These are phyloP conservation scores for Agelaius phoeniceus DNA, from an alignment of 2,113 vertebrate genomes.

Conservation along the genomic window DNA sequence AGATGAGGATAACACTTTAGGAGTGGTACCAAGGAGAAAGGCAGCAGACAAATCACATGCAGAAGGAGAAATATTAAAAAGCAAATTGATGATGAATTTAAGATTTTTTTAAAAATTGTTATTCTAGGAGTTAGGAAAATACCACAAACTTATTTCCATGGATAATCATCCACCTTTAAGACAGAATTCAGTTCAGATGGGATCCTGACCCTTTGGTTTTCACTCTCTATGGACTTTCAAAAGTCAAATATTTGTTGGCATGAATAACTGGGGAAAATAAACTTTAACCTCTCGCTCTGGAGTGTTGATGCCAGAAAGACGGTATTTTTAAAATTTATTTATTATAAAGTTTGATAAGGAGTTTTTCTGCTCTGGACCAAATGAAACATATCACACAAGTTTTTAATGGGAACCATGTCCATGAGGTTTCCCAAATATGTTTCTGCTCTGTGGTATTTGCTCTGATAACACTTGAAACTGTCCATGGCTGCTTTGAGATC, in stretches of 20 bases:
- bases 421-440: not conserved
- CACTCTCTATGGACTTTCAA: not conserved
- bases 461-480: not conserved
- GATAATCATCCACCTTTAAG: conserved; percentile 12
- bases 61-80: conserved; percentile 27
- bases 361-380: not conserved
- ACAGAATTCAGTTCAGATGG: conserved; percentile 18
- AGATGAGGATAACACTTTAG: not conserved
- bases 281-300: not conserved
- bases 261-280: not conserved
- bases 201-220: not conserved
- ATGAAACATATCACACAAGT: not conserved
- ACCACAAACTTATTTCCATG: conserved; percentile 16
- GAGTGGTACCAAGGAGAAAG: not conserved
- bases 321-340: not conserved
- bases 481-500: not conserved
- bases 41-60: not conserved
- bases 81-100: conserved; percentile 10
- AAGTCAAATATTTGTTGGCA: not conserved
- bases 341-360: not conserved
- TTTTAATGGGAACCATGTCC: not conserved
- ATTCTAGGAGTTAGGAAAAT: not conserved
- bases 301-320: not conserved
- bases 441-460: not conserved
- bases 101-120: not conserved